Base-by-base conservation (phyloP, 2,113 vertebrate genomes). In the Tychaedon coryphoeus region DNA sequence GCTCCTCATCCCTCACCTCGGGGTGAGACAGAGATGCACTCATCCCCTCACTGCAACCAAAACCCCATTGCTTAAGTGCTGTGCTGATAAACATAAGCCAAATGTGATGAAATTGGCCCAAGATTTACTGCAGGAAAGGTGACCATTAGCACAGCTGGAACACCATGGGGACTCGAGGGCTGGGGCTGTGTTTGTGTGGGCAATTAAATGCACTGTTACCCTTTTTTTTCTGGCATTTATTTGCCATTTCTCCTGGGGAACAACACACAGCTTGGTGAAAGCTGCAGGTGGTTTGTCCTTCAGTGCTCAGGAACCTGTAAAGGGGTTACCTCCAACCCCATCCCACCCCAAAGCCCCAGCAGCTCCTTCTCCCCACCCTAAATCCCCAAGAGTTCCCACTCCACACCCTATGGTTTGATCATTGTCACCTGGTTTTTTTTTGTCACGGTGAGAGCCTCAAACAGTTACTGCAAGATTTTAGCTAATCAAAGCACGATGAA, bases 401-500 rank as follows among this genome's bases (percentile, higher is more conserved):
- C 54, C 11, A 11, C 14, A 12, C 65, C 56, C 80, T 3, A 0
- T 0, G 24, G 86, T 51, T 62, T 85, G 85, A 93, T 89, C 76
- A 12, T 0, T 47, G 83, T 93, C 92, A 96, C 95, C 95, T 94
- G 95, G 1, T 8, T 19, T 18, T 92, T 28, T 42, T 33, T 13
- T 2, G 89, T 92, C 76, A 58, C 0, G 19, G 45, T 80, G 60
- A 87, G 85, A 80, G 69, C 83, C 87, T 84, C 90, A 31, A 90
- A 95, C 90, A 78, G 83, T 94, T 34, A 40, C 94, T 80, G 66
- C 18, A 40, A 56, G 74, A 42, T 92, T 92, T 92, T 17, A 54
- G 91, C 80, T 96, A 97, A 96, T 96, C 92, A 96, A 95, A 95
- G 82, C 96, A 93, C 4, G 65, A 83, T 91, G 88, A 57, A 89